Base-by-base conservation (phyloP, 2,888 invertebrate genomes). In the Habroteleia sp. region DNA sequence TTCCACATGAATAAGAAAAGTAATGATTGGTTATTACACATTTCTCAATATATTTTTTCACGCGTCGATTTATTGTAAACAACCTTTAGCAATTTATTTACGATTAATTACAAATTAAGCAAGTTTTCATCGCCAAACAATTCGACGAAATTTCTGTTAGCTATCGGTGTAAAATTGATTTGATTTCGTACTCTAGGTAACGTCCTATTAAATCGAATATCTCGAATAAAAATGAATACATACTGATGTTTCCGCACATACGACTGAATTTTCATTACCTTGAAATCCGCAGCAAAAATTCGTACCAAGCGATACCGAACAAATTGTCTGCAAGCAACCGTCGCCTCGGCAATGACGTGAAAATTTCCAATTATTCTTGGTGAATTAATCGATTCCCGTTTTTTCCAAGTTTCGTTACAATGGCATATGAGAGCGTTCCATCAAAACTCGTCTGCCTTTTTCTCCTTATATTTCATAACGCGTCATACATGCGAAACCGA, bases 291-390 rank as follows among this genome's bases (percentile, higher is more conserved):
- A 23, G 17, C 23, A 68, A 41, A 68, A 58, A 27, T 65, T 10
- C 27, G 50, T 33, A 48, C 16, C 39, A 48, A 56, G 48, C 48
- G 56, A 48, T 33, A 31, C 17, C 29, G 46, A 46, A 66, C 16
- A 56, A 66, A 66, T 66, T 37, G 20, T 27, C 25, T 29, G 52
- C 29, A 8, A 56, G 46, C 46, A 46, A 54, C 50, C 37, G 37
- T 56, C 48, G 16, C 37, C 20, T 48, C 46, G 20, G n/a, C 66
- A 52, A 62, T 60, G 42, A 62, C 60, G 58, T 69, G 35, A 33
- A 62, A 69, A 52, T 60, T 69, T 69, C 42, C 52, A 69, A 69
- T 69, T 69, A 69, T 50, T 69, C 60, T 42, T 60, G 16, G 35
- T n/a, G 52, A 60, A 69, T 60, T 62, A 69, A 41, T 48, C 42